These are phyloP conservation scores for Drosophila nigrodunni DNA, from an alignment of 1,140 invertebrate genomes.

Conservation along the genomic window DNA sequence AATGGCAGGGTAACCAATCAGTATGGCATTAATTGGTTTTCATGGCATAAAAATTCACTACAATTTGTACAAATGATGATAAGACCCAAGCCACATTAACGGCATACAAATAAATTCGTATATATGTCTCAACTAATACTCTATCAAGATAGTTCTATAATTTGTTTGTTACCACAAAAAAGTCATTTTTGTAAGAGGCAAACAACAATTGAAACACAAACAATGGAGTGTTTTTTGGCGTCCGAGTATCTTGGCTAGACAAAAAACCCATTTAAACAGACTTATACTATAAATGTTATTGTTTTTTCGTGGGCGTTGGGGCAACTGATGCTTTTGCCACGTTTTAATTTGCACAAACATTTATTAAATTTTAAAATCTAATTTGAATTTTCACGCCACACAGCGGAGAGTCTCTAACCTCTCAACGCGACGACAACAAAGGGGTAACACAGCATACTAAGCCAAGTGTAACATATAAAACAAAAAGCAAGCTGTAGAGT, in stretches of 20 bases:
- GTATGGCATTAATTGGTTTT: slow-evolving; percentile 39
- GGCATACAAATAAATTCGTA: neutral
- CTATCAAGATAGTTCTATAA: neutral
- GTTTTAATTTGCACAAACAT: slow-evolving; percentile 74
- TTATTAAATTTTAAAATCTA: slow-evolving; percentile 82
- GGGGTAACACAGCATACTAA: slow-evolving; percentile 46
- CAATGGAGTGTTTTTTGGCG: neutral
- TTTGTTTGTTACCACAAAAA: slow-evolving; percentile 9
- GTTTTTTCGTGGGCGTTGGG: slow-evolving; percentile 16
- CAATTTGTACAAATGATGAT: slow-evolving; percentile 39
- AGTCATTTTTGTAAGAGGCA: neutral
- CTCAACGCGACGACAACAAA: slow-evolving; percentile 28
- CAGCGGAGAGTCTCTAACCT: slow-evolving; percentile 15
- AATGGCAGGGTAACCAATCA: slow-evolving; percentile 12
- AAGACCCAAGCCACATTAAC: slow-evolving; percentile 13
- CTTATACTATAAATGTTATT: slow-evolving; percentile 46
- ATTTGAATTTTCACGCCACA: slow-evolving; percentile 80
- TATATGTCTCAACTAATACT: neutral
- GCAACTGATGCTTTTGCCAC: slow-evolving; percentile 59
- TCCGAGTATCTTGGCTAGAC: slow-evolving; percentile 41
- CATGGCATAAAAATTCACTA: slow-evolving; percentile 28
- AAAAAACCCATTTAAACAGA: slow-evolving; percentile 73
- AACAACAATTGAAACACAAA: slow-evolving; percentile 3
- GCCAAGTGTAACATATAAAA: slow-evolving; percentile 64
- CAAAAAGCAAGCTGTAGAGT: neutral